A percentile compares a stretch with the other conserved stretches of the same genome.
Evolutionary conservation across 2,113 vertebrate genomes (phyloP).

Genomic region (Elgaria multicarinata): DNA sequence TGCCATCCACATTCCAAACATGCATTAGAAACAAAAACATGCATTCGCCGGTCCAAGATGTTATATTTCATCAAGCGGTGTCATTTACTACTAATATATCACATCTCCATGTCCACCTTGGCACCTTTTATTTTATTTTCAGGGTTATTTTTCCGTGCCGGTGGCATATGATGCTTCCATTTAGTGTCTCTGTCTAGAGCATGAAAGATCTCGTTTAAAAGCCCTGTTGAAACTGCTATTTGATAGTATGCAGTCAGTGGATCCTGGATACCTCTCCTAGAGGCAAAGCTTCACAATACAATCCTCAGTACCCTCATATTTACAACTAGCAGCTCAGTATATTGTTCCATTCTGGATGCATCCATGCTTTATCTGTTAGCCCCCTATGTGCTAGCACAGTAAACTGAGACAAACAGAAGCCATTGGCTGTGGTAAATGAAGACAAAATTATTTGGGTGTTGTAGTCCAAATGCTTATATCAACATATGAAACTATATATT

Average conservation of each 20-base stretch:
- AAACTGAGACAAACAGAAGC: constrained; percentile 52
- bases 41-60: not conserved
- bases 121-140: not conserved
- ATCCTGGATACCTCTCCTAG: not conserved
- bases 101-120: constrained; percentile 19
- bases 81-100: not conserved
- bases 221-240: not conserved
- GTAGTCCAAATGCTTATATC: constrained; percentile 37
- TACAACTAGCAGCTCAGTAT: constrained; percentile 6
- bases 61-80: not conserved
- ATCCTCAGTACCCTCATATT: not conserved
- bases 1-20: constrained; percentile 3
- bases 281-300: constrained; percentile 2
- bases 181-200: constrained; percentile 9
- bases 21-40: not conserved
- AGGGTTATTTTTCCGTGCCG: not conserved
- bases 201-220: not conserved
- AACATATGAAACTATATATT: not conserved
- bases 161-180: not conserved
- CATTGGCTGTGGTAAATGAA: constrained; percentile 42
- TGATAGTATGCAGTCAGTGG: not conserved
- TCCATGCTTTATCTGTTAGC: constrained; percentile 57
- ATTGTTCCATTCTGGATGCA: constrained; percentile 53
- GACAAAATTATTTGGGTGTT: constrained; percentile 42
- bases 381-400: constrained; percentile 17